phyloP scores from a whole-genome alignment of 2,113 vertebrate species.

The Actinemys pallida region DNA sequence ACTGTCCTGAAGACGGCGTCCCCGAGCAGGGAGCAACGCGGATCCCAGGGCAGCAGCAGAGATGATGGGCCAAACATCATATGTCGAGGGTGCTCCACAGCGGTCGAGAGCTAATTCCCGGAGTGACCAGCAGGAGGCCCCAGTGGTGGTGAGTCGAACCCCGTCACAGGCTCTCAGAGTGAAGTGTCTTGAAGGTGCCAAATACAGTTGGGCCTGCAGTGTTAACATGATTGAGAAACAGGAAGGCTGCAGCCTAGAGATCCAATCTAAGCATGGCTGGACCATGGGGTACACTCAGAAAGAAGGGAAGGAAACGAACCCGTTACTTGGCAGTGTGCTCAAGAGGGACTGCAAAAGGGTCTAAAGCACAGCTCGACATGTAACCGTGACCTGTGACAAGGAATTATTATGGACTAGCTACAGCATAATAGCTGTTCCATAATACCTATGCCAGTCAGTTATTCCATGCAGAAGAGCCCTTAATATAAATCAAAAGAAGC shows the following conservation, averaged over 20 bases:
- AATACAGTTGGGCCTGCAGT: background rate
- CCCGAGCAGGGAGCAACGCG: too few species aligned
- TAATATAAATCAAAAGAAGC: slow-evolving; percentile 9
- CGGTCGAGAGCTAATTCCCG: too few species aligned
- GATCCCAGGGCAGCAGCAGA: too few species aligned
- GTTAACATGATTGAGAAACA: background rate
- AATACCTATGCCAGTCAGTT: slow-evolving; percentile 8
- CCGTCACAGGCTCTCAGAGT: background rate
- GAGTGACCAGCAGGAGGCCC: too few species aligned
- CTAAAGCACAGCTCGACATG: background rate
- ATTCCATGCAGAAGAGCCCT: background rate
- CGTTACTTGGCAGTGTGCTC: background rate
- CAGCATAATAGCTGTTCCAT: slow-evolving; percentile 9
- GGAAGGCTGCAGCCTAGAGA: background rate
- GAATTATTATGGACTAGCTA: slow-evolving; percentile 36
- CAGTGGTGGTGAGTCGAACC: too few species aligned
- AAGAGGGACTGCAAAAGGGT: background rate
- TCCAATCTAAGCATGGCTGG: background rate
- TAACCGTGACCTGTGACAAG: background rate
- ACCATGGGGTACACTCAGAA: background rate
- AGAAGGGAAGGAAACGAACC: slow-evolving; percentile 2
- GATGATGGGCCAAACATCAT: too few species aligned
- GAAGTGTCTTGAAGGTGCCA: background rate
- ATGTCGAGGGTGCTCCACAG: too few species aligned
- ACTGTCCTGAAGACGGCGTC: too few species aligned